phyloP scores from a whole-genome alignment of 1,140 invertebrate genomes.

The Elymnias hypermnestra region DNA sequence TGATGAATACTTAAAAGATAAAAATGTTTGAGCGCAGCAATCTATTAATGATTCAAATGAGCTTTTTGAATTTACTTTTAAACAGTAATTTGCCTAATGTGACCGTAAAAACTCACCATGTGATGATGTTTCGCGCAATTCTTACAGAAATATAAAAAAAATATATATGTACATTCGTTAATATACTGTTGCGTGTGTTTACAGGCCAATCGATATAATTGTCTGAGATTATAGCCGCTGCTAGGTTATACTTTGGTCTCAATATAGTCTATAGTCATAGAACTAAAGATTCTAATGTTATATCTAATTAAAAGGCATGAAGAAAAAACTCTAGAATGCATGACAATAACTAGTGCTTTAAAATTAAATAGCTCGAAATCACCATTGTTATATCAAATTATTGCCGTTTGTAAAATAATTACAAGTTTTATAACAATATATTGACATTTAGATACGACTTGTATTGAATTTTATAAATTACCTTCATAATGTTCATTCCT shows the following conservation, averaged over 20 bases:
- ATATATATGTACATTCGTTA: too few relatives aligned
- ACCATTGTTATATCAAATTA: constrained; percentile 4
- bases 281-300: constrained; percentile 14
- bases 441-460: constrained; percentile 5
- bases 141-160: too few relatives aligned
- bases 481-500: constrained; percentile 37
- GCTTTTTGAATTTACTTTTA: too few relatives aligned
- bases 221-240: constrained; percentile 8
- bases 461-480: constrained; percentile 15
- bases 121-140: too few relatives aligned
- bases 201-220: constrained; percentile 12
- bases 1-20: too few relatives aligned
- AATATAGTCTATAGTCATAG: too few relatives aligned
- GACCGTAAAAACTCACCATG: too few relatives aligned
- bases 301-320: constrained; percentile 22
- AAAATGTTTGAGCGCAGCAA: too few relatives aligned
- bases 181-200: constrained; percentile 10
- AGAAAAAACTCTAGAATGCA: constrained; percentile 53
- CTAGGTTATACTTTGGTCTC: constrained; percentile 44
- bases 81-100: too few relatives aligned
- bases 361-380: constrained; percentile 27
- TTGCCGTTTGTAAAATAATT: constrained; percentile 7
- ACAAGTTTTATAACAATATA: constrained; percentile 6
- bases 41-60: too few relatives aligned
- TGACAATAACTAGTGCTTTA: constrained; percentile 72